A percentile compares a stretch with the other conserved stretches of the same genome.
phyloP scores from a whole-genome alignment of 2,797 vertebrate genomes.

The Oryzias sinensis region DNA sequence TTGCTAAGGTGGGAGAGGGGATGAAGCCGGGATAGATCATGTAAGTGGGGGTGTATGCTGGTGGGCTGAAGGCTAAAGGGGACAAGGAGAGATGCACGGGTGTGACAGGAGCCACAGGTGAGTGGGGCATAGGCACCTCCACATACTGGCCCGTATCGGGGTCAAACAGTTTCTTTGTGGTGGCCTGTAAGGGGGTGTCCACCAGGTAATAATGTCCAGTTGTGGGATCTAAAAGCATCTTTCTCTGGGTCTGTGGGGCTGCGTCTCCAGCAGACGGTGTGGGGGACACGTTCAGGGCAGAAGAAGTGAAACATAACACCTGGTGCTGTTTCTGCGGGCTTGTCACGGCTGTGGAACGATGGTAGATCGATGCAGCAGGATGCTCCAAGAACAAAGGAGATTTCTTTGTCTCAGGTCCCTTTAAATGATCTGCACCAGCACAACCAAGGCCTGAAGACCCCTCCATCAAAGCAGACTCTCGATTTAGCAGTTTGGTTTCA shows the following conservation, averaged over 20 bases:
- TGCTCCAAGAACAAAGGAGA: conserved; percentile 64
- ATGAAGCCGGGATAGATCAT: conserved; percentile 87
- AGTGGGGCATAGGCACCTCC: conserved; percentile 86
- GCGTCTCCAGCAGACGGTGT: conserved; percentile 64
- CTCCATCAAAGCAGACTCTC: conserved; percentile 13
- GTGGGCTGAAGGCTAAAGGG: conserved; percentile 82
- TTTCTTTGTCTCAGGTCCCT: conserved; percentile 58
- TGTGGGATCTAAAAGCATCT: conserved; percentile 91
- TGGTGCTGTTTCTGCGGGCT: conserved; percentile 68
- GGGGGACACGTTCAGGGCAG: conserved; percentile 51
- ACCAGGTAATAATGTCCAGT: conserved; percentile 96
- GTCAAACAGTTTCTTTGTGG: conserved; percentile 89
- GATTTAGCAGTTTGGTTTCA: conserved; percentile 53
- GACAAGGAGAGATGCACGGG: conserved; percentile 81
- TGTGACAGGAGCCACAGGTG: conserved; percentile 78
- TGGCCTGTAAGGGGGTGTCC: conserved; percentile 85
- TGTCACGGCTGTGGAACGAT: conserved; percentile 66
- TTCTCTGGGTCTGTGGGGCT: conserved; percentile 83
- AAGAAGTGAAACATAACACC: conserved; percentile 78
- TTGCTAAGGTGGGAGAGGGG: conserved; percentile 63
- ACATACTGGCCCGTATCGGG: conserved; percentile 93
- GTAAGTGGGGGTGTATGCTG: conserved; percentile 82
- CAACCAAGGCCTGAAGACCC: conserved; percentile 23
- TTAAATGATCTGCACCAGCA: conserved; percentile 27
- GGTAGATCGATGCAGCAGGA: conserved; percentile 77